Percentiles rank a stretch among this genome's conserved stretches.
Evolutionary conservation across 1,140 invertebrate species (phyloP).

Genomic region (Aphis craccivora): DNA sequence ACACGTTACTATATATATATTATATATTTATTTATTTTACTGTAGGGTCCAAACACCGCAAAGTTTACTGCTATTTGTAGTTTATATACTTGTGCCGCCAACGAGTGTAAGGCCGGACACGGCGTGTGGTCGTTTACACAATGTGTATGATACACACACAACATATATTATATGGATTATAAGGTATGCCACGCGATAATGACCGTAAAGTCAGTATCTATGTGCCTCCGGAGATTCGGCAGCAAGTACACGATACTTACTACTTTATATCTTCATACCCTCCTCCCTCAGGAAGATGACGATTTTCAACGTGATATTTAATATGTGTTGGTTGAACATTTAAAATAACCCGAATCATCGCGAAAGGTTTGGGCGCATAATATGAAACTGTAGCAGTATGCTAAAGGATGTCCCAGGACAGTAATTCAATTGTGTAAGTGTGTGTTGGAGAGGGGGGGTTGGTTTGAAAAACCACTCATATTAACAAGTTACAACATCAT

Average conservation of each 20-base stretch:
- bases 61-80: conserved; percentile 3
- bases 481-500: neutral
- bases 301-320: neutral
- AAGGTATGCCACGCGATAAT: neutral
- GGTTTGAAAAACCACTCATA: neutral
- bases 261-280: neutral
- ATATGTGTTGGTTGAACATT: neutral
- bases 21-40: neutral
- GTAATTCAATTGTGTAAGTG: neutral
- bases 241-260: neutral
- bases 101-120: neutral
- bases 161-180: neutral
- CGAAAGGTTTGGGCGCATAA: neutral
- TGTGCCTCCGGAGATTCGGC: neutral
- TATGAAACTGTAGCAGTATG: neutral
- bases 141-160: neutral
- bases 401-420: neutral
- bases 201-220: conserved; percentile 25
- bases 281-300: neutral
- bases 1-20: neutral
- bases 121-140: neutral
- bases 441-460: no score
- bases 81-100: neutral
- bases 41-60: neutral
- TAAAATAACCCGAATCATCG: neutral